Evolutionary conservation across 1,140 invertebrate species (phyloP).

Genomic region (Bombus waltoni): DNA sequence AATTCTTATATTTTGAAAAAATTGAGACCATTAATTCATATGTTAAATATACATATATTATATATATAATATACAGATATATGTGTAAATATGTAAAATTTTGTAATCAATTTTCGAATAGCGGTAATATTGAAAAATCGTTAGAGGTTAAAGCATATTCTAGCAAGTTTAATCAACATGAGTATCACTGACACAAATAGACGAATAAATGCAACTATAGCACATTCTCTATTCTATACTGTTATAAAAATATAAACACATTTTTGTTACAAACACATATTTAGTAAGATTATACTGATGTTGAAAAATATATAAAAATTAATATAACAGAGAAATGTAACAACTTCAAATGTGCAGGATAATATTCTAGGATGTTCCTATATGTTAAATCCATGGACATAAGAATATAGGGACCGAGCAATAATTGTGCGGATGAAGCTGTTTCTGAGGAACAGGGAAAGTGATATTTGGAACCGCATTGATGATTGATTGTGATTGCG

Average conservation of each 20-base stretch:
- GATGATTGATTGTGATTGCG: too few species aligned
- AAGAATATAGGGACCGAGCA: too few species aligned
- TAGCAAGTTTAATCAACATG: background rate
- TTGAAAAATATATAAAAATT: background rate
- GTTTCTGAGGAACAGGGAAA: too few species aligned
- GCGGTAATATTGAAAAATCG: background rate
- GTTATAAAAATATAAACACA: background rate
- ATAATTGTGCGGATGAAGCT: too few species aligned
- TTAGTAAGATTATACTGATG: background rate
- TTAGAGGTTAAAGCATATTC: background rate
- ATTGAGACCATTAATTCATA: too few species aligned
- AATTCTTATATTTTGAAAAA: background rate
- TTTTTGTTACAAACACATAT: background rate
- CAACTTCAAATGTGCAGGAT: background rate
- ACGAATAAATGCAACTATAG: background rate
- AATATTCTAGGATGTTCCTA: background rate
- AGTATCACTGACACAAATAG: constrained; percentile 2
- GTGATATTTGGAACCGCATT: too few species aligned
- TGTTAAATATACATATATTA: background rate
- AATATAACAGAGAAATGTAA: background rate
- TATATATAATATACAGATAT: too few species aligned
- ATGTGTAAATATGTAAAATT: background rate
- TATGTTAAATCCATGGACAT: background rate
- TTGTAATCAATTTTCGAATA: background rate
- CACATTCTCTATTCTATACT: background rate